Percentiles rank a stretch among this genome's conserved stretches.
phyloP scores from a whole-genome alignment of 2,888 invertebrate genomes.

The Acrobasis repandana region DNA sequence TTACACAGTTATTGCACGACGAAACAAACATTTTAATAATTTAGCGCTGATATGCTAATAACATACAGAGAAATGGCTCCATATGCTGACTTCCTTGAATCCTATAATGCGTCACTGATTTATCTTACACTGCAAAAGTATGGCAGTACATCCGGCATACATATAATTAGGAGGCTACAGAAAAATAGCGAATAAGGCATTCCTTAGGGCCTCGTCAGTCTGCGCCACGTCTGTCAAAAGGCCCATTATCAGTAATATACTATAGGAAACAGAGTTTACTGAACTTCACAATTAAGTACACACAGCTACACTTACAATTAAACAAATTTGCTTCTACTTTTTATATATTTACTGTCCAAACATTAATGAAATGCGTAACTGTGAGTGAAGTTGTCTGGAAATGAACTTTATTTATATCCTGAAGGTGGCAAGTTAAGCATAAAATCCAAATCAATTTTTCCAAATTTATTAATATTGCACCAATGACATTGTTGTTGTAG shows the following conservation, averaged over 20 bases:
- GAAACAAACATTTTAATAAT: conserved; percentile 42
- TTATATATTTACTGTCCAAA: not conserved
- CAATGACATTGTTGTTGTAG: not conserved
- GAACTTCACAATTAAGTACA: not conserved
- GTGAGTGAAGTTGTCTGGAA: conserved; percentile 5
- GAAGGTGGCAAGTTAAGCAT: conserved; percentile 5
- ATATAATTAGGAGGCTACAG: too few species aligned
- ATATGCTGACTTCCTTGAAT: not conserved
- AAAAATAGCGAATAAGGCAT: too few species aligned
- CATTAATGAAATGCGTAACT: conserved; percentile 10
- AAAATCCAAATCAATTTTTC: not conserved
- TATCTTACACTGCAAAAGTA: too few species aligned
- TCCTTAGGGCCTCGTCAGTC: too few species aligned
- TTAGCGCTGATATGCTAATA: conserved; percentile 34
- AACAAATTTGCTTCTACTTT: not conserved
- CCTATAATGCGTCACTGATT: not conserved
- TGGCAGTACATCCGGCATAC: too few species aligned
- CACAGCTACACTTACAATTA: conserved; percentile 3
- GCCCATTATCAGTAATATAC: too few species aligned
- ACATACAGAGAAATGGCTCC: conserved; percentile 10
- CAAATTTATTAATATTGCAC: conserved; percentile 4
- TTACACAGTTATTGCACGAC: conserved; percentile 52
- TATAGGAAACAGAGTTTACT: not conserved
- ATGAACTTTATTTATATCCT: not conserved
- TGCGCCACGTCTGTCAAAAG: too few species aligned